Evolutionary conservation across 53 echinoderm and acorn worm genomes (phyloP).

Genomic region (Glandiceps talaboti): DNA sequence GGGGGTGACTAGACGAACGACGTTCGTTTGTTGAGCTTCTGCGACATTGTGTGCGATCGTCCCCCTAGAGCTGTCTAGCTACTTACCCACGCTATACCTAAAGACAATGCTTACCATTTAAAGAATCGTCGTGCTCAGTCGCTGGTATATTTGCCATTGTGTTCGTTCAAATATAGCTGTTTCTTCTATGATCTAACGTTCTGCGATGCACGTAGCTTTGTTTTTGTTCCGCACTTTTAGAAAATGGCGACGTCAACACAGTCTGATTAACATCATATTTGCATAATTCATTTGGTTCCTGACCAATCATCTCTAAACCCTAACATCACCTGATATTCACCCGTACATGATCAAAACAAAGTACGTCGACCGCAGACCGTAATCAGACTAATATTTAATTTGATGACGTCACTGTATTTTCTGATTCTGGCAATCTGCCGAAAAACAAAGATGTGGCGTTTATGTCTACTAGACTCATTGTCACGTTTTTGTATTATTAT

Average conservation of each 20-base stretch:
- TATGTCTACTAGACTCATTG: not conserved
- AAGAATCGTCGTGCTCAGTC: slow-evolving; percentile 41
- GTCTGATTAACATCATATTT: not conserved
- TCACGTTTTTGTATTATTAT: not conserved
- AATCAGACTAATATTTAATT: not conserved
- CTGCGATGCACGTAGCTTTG: not conserved
- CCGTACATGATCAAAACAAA: not conserved
- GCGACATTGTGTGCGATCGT: too few relatives aligned
- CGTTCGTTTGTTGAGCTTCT: too few relatives aligned
- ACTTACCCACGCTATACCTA: too few relatives aligned
- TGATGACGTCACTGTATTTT: not conserved
- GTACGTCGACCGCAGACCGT: not conserved
- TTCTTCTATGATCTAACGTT: not conserved
- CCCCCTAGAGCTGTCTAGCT: too few relatives aligned
- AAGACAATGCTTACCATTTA: slow-evolving; percentile 49
- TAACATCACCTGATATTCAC: not conserved
- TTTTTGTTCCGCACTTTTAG: not conserved
- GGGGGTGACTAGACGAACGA: too few relatives aligned
- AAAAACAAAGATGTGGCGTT: not conserved
- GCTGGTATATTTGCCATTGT: slow-evolving; percentile 50
- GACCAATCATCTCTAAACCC: not conserved
- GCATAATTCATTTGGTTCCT: not conserved
- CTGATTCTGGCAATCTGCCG: not conserved
- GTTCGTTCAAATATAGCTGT: not conserved
- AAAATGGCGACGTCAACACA: not conserved